A percentile compares a stretch with the other conserved stretches of the same genome.
Conservation (phyloP, 35 echinoderm and acorn worm species). For the Diadema setosum region DNA sequence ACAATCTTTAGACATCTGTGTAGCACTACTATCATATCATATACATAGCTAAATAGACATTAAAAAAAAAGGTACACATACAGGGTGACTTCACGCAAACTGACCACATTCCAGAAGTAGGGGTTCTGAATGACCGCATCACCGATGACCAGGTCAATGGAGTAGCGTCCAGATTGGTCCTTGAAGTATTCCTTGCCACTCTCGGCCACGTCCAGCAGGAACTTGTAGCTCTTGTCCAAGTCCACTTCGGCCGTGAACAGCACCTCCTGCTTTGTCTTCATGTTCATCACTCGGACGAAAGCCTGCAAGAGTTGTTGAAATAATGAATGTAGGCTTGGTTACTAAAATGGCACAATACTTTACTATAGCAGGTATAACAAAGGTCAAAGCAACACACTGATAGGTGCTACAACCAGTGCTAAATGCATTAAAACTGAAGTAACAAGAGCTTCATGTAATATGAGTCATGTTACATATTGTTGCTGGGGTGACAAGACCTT, state of each 20-base stretch:
- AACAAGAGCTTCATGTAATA: no score
- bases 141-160: slow-evolving; percentile 78
- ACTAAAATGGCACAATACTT: no score
- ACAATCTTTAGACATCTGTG: neutral
- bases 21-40: neutral
- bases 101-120: slow-evolving; percentile 89
- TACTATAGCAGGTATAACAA: no score
- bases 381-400: no score
- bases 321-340: no score
- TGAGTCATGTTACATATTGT: no score
- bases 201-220: slow-evolving; percentile 78
- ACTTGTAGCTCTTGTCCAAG: slow-evolving; percentile 39
- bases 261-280: slow-evolving; percentile 84
- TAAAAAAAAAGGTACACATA: no score
- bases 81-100: neutral
- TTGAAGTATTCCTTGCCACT: slow-evolving; percentile 92
- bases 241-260: slow-evolving; percentile 82
- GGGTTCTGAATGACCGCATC: slow-evolving; percentile 95
- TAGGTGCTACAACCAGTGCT: no score
- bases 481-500: no score
- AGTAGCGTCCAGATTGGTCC: slow-evolving; percentile 76
- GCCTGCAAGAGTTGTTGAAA: slow-evolving; percentile 38
- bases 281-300: slow-evolving; percentile 83
- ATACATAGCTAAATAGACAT: neutral
- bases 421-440: no score